phyloP scores from a whole-genome alignment of 2,888 invertebrate species.

The Operophtera brumata region DNA sequence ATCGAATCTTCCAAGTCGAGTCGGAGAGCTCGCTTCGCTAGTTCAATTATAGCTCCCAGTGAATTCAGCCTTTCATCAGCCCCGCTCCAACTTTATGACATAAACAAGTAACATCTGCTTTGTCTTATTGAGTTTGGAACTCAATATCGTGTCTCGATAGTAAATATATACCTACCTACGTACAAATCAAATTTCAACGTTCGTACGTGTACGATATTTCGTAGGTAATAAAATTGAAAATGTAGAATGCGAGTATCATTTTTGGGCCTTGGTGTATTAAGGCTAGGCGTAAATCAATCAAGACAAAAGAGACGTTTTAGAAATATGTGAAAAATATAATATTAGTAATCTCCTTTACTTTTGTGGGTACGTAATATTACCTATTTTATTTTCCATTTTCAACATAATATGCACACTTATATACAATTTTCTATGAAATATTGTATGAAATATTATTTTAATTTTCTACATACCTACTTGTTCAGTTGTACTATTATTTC shows the following conservation, averaged over 20 bases:
- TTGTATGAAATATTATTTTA: no score
- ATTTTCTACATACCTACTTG: no score
- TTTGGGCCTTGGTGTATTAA: not conserved
- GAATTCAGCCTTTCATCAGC: conserved; percentile 21
- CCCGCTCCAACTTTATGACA: conserved; percentile 55
- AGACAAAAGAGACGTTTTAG: not conserved
- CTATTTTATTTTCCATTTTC: no score
- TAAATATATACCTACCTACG: conserved; percentile 39
- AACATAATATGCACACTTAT: no score
- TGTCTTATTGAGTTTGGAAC: conserved; percentile 72
- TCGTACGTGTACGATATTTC: conserved; percentile 26
- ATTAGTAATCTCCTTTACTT: no score
- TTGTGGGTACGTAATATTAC: no score
- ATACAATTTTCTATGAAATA: no score
- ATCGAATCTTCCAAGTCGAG: no score
- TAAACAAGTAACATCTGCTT: conserved; percentile 70
- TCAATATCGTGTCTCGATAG: conserved; percentile 63
- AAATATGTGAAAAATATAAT: not conserved
- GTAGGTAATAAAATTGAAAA: conserved; percentile 24
- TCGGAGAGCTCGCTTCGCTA: no score
- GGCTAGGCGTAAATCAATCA: not conserved
- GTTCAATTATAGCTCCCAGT: conserved; percentile 23
- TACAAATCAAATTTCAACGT: conserved; percentile 47
- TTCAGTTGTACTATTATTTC: no score
- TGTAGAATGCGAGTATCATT: conserved; percentile 13